A percentile compares a stretch with the other conserved stretches of the same genome.
phyloP scores from a whole-genome alignment of 2,888 invertebrate genomes.

The Rambutsinella grinnellia region DNA sequence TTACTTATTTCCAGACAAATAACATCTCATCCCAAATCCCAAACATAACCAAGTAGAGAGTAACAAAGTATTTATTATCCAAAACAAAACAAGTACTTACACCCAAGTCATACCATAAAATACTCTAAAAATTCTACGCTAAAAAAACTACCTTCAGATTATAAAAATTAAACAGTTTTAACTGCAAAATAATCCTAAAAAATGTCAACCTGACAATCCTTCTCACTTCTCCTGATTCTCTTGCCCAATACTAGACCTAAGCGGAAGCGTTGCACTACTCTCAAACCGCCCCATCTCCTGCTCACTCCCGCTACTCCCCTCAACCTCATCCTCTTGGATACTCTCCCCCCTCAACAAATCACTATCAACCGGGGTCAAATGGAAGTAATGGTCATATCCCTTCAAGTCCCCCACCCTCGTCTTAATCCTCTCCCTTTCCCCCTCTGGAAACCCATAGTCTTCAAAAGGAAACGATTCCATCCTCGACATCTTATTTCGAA shows the following conservation, averaged over 20 bases:
- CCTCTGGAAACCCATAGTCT: slow-evolving; percentile 45
- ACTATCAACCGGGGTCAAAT: slow-evolving; percentile 40
- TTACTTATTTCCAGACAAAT: no score
- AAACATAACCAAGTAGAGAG: not conserved
- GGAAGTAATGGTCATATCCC: slow-evolving; percentile 44
- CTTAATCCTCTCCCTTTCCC: slow-evolving; percentile 47
- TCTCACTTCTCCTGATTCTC: not conserved
- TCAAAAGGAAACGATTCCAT: slow-evolving; percentile 56
- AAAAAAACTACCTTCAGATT: no score
- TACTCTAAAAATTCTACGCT: no score
- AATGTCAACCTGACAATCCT: no score
- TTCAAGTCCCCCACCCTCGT: slow-evolving; percentile 42
- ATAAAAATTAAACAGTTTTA: no score
- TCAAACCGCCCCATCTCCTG: slow-evolving; percentile 35
- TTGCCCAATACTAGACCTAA: no score
- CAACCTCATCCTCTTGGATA: slow-evolving; percentile 20
- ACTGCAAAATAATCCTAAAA: no score
- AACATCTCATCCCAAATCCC: not conserved
- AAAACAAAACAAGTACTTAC: not conserved
- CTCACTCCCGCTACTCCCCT: slow-evolving; percentile 22
- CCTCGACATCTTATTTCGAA: slow-evolving; percentile 35
- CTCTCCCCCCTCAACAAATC: slow-evolving; percentile 36
- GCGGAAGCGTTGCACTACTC: slow-evolving; percentile 36
- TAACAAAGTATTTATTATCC: not conserved
- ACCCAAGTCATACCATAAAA: not conserved